These are phyloP conservation scores for Limnodromus scolopaceus DNA, from an alignment of 2,797 vertebrate species.

Conservation along the genomic window DNA sequence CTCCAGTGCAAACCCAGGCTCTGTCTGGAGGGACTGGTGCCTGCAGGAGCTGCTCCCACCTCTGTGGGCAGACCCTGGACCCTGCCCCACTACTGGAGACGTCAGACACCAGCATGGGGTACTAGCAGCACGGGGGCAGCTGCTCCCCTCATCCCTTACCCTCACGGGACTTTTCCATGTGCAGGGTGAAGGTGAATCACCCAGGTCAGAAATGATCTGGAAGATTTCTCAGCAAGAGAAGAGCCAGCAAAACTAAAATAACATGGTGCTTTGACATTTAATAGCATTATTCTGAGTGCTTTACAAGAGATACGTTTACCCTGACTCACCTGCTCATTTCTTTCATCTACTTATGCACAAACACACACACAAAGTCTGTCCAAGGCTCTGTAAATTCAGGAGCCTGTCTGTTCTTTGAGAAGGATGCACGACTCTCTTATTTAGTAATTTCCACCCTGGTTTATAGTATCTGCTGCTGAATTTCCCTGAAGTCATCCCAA, in stretches of 20 bases:
- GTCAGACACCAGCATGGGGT: not conserved
- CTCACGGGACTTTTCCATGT: not conserved
- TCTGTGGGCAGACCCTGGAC: not conserved
- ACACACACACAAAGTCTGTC: not conserved
- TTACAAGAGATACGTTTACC: not conserved
- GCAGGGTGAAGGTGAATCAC: not conserved
- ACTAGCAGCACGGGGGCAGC: not conserved
- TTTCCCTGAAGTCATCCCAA: not conserved
- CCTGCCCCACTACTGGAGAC: not conserved
- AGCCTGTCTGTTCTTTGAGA: not conserved
- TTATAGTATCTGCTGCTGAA: not conserved
- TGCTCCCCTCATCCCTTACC: not conserved
- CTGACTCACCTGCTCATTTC: not conserved
- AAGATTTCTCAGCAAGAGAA: not conserved
- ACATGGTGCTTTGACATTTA: not conserved
- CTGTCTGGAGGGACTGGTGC: not conserved
- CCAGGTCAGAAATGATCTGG: not conserved
- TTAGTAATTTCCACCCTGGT: not conserved
- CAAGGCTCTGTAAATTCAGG: not conserved
- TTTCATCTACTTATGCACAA: not conserved
- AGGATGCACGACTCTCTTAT: not conserved
- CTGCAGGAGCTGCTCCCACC: not conserved
- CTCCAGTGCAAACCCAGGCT: not conserved
- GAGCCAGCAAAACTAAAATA: not conserved
- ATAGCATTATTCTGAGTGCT: not conserved